Conservation (phyloP, 2,888 invertebrate genomes). For the Rhamnusium bicolor region DNA sequence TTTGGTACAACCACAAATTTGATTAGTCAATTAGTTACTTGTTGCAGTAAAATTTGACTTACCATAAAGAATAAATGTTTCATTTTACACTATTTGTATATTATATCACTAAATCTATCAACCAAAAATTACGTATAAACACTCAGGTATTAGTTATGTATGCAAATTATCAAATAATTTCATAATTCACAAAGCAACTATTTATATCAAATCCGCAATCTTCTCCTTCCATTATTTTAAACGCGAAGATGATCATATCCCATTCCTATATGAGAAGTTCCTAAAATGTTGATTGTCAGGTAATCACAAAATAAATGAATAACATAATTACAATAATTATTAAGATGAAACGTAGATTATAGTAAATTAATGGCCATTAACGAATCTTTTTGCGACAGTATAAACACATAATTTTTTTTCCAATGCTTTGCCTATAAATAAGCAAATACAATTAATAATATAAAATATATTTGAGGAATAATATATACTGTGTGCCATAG, state of each 20-base stretch:
- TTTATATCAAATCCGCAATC: slow-evolving; percentile 58
- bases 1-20: too few species aligned
- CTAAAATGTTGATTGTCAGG: slow-evolving; percentile 29
- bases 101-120: slow-evolving; percentile 23
- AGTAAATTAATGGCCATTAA: not conserved
- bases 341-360: not conserved
- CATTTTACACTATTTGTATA: slow-evolving; percentile 32
- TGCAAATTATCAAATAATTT: slow-evolving; percentile 45
- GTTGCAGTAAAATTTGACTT: slow-evolving; percentile 27
- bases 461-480: too few species aligned
- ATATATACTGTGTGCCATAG: not conserved
- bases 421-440: too few species aligned
- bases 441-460: too few species aligned
- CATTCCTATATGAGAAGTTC: slow-evolving; percentile 21
- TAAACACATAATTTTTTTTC: not conserved
- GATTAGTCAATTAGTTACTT: too few species aligned
- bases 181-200: slow-evolving; percentile 43
- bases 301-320: slow-evolving; percentile 12
- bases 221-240: slow-evolving; percentile 52
- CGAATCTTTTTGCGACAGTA: not conserved
- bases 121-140: slow-evolving; percentile 18
- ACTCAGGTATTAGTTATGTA: slow-evolving; percentile 17
- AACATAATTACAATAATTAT: not conserved
- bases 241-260: slow-evolving; percentile 26
- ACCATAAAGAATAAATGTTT: slow-evolving; percentile 38